Base-by-base conservation (phyloP, 2,113 vertebrate species). In the Paedocypris sp. region DNA sequence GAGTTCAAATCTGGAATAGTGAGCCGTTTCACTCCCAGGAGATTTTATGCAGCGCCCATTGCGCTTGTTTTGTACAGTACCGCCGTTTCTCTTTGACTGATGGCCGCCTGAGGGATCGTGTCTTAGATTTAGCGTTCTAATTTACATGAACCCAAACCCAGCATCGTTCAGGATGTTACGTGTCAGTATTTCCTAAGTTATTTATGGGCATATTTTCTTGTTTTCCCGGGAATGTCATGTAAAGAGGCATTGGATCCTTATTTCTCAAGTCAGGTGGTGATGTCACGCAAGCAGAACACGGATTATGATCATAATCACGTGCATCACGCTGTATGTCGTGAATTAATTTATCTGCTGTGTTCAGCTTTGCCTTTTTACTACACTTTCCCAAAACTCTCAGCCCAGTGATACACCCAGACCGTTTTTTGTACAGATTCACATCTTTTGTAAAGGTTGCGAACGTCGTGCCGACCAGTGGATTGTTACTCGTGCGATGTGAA, bases 401-500 rank as follows among this genome's bases (percentile, higher is more conserved):
- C 43, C 38, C 23, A 52, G n/a, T 53, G 48, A 49, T 29, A 22
- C 32, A 11, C 13, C 35, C 18, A 50, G 25, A 63, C 22, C 26
- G 50, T 51, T 56, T 57, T 77, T 71, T 72, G 54, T 77, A 52
- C 53, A 60, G 57, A 53, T 46, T 39, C 31, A 19, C 47, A 56
- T 36, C 33, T 45, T 83, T 81, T 82, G 63, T 77, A 76, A 76
- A 75, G 74, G 69, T 74, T 73, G 67, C 56, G 15, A 42, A 49
- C 43, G 42, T 60, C 75, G 47, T 82, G 70, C 60, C 68, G 73
- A 50, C 70, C 60, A 16, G 52, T 76, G 41, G 28, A 69, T 69
- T 58, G 64, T 77, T 75, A 68, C 62, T 67, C 72, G 68, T 66
- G 63, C 65, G 50, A 63, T 84, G 83, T 85, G 83, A 75, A 85